Evolutionary conservation across 2,888 invertebrate genomes (phyloP).

Genomic region (Melanargia galathea): DNA sequence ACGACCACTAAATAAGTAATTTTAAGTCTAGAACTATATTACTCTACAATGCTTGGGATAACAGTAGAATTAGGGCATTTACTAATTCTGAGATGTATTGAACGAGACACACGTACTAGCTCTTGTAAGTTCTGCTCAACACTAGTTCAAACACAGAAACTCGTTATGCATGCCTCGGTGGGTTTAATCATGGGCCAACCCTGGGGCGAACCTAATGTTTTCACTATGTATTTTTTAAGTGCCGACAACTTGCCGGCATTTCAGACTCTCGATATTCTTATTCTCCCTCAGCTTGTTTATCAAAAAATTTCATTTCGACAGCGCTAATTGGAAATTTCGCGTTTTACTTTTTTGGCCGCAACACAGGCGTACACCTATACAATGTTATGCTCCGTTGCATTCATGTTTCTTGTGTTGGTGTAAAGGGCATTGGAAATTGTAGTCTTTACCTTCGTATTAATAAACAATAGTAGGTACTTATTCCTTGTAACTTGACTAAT

Average conservation of each 20-base stretch:
- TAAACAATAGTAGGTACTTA: too few relatives aligned
- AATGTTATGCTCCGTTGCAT: conserved; percentile 27
- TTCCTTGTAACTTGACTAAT: too few relatives aligned
- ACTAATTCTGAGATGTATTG: background rate
- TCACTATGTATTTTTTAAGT: conserved; percentile 80
- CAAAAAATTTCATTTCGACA: conserved; percentile 49
- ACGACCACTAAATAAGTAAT: too few relatives aligned
- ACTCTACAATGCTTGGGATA: too few relatives aligned
- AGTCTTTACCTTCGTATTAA: background rate
- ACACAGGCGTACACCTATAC: too few relatives aligned
- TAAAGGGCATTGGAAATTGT: background rate
- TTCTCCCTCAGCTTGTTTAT: conserved; percentile 39
- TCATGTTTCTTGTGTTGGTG: conserved; percentile 24
- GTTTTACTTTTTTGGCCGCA: conserved; percentile 34
- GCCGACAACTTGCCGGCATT: conserved; percentile 56
- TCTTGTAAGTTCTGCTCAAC: conserved; percentile 4
- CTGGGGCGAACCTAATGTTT: conserved; percentile 73
- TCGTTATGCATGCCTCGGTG: conserved; percentile 79
- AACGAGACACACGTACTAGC: background rate
- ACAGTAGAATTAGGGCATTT: too few relatives aligned
- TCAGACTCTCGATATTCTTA: conserved; percentile 45
- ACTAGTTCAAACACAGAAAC: conserved; percentile 68
- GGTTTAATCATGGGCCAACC: conserved; percentile 75
- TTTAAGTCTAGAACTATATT: too few relatives aligned
- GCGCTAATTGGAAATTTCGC: conserved; percentile 50